These are phyloP conservation scores for Pocota personata DNA, from an alignment of 2,888 invertebrate species.

Conservation along the genomic window DNA sequence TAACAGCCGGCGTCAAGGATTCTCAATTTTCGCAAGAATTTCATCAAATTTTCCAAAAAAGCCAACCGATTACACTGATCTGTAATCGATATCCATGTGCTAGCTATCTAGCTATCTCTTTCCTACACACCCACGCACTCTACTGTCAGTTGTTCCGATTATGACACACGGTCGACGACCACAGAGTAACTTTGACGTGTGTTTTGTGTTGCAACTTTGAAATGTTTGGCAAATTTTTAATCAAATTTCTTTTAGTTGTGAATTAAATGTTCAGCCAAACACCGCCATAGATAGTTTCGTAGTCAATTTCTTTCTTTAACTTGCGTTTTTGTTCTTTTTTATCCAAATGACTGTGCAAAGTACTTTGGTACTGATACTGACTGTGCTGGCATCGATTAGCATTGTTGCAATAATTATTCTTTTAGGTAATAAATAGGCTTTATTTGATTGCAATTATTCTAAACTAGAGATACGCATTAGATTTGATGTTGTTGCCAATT, in stretches of 20 bases:
- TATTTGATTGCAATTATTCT: not conserved
- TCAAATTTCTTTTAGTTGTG: slow-evolving; percentile 9
- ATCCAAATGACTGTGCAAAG: slow-evolving; percentile 79
- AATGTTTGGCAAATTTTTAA: slow-evolving; percentile 47
- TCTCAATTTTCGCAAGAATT: not conserved
- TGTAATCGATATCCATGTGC: slow-evolving; percentile 53
- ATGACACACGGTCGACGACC: slow-evolving; percentile 31
- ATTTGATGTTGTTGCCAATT: not conserved
- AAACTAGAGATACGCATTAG: not conserved
- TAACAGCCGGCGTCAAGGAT: not conserved
- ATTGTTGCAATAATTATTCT: slow-evolving; percentile 85
- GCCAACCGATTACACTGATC: slow-evolving; percentile 12
- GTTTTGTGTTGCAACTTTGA: slow-evolving; percentile 34
- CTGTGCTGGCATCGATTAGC: slow-evolving; percentile 84
- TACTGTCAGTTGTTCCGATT: slow-evolving; percentile 49
- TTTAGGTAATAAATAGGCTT: slow-evolving; percentile 83
- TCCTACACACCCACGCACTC: slow-evolving; percentile 27
- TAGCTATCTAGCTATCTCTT: slow-evolving; percentile 6
- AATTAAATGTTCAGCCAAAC: slow-evolving; percentile 16
- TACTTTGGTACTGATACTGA: slow-evolving; percentile 81
- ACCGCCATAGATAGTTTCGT: slow-evolving; percentile 1
- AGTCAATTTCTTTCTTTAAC: not conserved
- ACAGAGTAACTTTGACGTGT: slow-evolving; percentile 56
- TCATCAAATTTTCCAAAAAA: not conserved
- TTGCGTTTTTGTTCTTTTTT: slow-evolving; percentile 15